Evolutionary conservation across 2,113 vertebrate species (phyloP), one percentile per base, ranked within the genome.

Genomic region (Heloderma charlesbogerti): DNA sequence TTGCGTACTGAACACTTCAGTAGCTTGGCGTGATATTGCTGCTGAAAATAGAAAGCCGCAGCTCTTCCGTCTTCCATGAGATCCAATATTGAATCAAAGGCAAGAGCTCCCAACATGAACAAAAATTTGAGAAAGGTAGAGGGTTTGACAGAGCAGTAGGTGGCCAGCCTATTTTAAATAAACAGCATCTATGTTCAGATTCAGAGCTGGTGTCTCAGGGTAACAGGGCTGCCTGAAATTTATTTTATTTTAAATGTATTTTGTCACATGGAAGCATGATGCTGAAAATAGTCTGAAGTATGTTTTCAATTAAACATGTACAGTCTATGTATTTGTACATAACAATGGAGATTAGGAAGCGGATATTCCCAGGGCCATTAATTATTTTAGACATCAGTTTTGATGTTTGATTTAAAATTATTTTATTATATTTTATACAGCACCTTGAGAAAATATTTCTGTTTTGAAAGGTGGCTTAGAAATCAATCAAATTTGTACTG

Each of bases 121-220:
- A 94, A 93, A 95, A 77, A 51, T 51, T 84, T 45, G 40, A 86
- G 94, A 81, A 75, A 72, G 89, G 74, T 40, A 89, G n/a, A 75
- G 88, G 74, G 54, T 75, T 86, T 43, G 18, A 87, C 25, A 86
- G 57, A 85, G 75, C 89, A 95, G 92, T 63, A 91, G 91, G 80
- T 95, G 92, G 82, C 77, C n/a, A 92, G 89, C 89, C 87, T 78
- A 93, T 15, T 90, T 95, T 91, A 95, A 95, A 96, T 91, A 96
- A 96, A 96, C 0, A 82, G 93, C 95, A 91, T 93, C 95, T 94
- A 94, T 94, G 95, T 93, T 86, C 88, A 45, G 67, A 22, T 48
- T 67, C 45, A 79, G 72, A 95, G 89, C 40, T 66, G 84, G 34
- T 91, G 94, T 96, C 94, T 94, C 92, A 45, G 72, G 88, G 94